Evolutionary conservation across 2,113 vertebrate species (phyloP).

Genomic region (Sapayoa aenigma): DNA sequence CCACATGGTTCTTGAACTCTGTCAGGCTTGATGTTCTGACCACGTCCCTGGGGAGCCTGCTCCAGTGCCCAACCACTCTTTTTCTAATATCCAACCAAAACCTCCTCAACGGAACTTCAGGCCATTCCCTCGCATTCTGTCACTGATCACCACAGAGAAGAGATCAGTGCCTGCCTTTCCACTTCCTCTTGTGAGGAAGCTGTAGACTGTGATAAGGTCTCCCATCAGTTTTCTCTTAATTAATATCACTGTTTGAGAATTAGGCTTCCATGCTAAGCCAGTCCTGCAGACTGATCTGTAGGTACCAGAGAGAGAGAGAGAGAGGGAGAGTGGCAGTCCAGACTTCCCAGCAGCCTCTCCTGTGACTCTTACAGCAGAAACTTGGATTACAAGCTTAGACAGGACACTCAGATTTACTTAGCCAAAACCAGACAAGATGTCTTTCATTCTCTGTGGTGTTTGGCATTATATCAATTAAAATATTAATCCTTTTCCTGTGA

Average conservation of each 20-base stretch:
- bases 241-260: not conserved
- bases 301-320: too few relatives aligned
- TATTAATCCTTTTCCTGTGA: not conserved
- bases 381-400: not conserved
- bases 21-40: not conserved
- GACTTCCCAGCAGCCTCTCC: not conserved
- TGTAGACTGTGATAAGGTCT: not conserved
- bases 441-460: not conserved
- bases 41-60: not conserved
- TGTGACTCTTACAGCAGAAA: not conserved
- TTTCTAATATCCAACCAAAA: not conserved
- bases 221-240: not conserved
- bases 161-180: not conserved
- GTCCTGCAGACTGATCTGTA: not conserved
- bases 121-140: accelerated
- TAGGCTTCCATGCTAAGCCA: not conserved
- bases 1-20: not conserved
- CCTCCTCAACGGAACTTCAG: accelerated
- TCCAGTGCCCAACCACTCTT: not conserved
- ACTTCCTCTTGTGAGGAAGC: not conserved
- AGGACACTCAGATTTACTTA: not conserved
- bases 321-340: not conserved
- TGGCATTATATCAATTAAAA: not conserved
- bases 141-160: too few relatives aligned
- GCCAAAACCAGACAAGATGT: not conserved